phyloP scores from a whole-genome alignment of 2,797 vertebrate species.

The Poeciliopsis paucimaculata region DNA sequence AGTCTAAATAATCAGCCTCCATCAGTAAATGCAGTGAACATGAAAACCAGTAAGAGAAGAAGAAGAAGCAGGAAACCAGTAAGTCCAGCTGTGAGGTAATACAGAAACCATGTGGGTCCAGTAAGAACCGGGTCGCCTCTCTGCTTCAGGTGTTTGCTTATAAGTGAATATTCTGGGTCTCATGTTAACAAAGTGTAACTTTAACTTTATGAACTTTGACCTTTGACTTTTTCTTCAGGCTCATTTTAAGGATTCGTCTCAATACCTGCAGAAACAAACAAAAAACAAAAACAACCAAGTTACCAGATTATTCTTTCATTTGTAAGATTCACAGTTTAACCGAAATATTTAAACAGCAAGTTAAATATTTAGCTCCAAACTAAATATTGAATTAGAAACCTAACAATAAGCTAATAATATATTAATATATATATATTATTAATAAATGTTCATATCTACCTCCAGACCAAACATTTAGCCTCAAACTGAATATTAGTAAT shows the following conservation, averaged over 20 bases:
- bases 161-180: conserved; percentile 7
- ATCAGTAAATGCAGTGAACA: neutral
- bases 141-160: conserved; percentile 2
- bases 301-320: too few relatives aligned
- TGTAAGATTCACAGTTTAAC: too few relatives aligned
- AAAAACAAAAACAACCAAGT: too few relatives aligned
- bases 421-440: too few relatives aligned
- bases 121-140: neutral
- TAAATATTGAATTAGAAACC: too few relatives aligned
- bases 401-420: too few relatives aligned
- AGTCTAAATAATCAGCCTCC: neutral
- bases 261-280: conserved; percentile 36
- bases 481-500: too few relatives aligned
- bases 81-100: conserved; percentile 1
- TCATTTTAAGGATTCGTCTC: conserved; percentile 12
- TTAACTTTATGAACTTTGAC: neutral
- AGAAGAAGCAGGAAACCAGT: neutral
- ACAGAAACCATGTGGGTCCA: neutral
- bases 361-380: too few relatives aligned
- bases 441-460: too few relatives aligned
- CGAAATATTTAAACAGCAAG: too few relatives aligned
- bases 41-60: neutral
- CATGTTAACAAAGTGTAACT: neutral
- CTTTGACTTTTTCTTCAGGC: neutral
- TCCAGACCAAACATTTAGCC: too few relatives aligned